These are phyloP conservation scores for Trichogramma evanescens DNA, from an alignment of 2,888 invertebrate genomes.

Conservation along the genomic window DNA sequence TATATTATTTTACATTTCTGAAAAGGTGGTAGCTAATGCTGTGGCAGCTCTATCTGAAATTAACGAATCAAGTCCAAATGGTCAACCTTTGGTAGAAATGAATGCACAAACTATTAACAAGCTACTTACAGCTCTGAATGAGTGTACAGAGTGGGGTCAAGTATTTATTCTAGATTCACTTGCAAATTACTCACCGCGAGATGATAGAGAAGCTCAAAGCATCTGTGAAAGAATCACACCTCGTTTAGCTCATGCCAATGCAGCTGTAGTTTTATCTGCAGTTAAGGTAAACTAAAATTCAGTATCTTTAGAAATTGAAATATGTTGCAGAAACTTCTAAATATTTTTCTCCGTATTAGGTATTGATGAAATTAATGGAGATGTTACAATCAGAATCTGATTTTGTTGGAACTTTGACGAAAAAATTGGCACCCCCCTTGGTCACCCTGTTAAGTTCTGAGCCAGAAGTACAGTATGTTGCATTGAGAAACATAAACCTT, in stretches of 20 bases:
- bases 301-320: not conserved
- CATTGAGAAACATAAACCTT: constrained; percentile 93
- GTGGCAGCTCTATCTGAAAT: constrained; percentile 98
- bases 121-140: constrained; percentile 92
- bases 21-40: constrained; percentile 88
- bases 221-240: constrained; percentile 97
- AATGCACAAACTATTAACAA: constrained; percentile 98
- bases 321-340: not conserved
- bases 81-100: constrained; percentile 92
- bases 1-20: constrained; percentile 3
- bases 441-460: constrained; percentile 96
- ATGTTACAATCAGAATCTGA: constrained; percentile 91
- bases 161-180: constrained; percentile 97
- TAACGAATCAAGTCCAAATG: constrained; percentile 92
- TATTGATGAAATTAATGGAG: constrained; percentile 96
- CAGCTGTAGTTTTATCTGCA: constrained; percentile 96
- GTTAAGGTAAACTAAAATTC: constrained; percentile 66
- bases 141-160: constrained; percentile 99
- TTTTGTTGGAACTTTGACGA: constrained; percentile 85
- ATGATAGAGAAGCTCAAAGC: constrained; percentile 96
- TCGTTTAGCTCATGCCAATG: constrained; percentile 95
- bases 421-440: constrained; percentile 97
- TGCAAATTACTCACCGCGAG: constrained; percentile 93
- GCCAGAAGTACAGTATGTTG: constrained; percentile 99
- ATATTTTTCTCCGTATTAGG: constrained; percentile 43